phyloP scores from a whole-genome alignment of 1,140 invertebrate species.

The Oryctes rhinoceros region DNA sequence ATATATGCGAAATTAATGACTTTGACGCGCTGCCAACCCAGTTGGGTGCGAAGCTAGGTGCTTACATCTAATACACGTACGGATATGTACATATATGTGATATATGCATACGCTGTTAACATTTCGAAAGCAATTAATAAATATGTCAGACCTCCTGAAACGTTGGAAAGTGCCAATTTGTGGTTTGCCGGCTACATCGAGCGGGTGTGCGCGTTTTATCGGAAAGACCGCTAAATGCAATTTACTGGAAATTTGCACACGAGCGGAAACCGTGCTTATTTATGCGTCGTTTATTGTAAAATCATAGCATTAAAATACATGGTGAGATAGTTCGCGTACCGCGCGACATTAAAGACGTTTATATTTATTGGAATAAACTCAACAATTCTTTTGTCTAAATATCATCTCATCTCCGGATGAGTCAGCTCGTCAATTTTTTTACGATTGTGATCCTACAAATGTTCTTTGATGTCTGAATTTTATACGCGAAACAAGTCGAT shows the following conservation, averaged over 20 bases:
- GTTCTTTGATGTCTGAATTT: background rate
- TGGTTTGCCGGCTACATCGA: background rate
- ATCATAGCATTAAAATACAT: background rate
- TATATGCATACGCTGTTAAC: background rate
- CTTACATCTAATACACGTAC: background rate
- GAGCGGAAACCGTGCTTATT: background rate
- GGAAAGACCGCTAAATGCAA: background rate
- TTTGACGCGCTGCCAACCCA: background rate
- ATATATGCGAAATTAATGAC: background rate
- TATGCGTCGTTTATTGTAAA: background rate
- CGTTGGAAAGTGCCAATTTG: background rate
- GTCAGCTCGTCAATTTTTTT: background rate
- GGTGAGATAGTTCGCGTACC: background rate
- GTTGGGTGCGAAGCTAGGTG: background rate
- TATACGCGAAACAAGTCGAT: background rate
- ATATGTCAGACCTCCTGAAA: background rate
- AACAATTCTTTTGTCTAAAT: background rate
- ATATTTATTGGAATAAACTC: background rate
- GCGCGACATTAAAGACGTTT: background rate
- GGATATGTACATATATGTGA: background rate
- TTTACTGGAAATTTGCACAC: background rate
- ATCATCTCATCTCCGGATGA: background rate
- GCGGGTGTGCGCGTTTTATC: background rate
- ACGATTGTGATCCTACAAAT: background rate
- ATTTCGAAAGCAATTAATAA: background rate